These are phyloP conservation scores for Ophion costatus DNA, from an alignment of 2,888 invertebrate genomes.

Conservation along the genomic window DNA sequence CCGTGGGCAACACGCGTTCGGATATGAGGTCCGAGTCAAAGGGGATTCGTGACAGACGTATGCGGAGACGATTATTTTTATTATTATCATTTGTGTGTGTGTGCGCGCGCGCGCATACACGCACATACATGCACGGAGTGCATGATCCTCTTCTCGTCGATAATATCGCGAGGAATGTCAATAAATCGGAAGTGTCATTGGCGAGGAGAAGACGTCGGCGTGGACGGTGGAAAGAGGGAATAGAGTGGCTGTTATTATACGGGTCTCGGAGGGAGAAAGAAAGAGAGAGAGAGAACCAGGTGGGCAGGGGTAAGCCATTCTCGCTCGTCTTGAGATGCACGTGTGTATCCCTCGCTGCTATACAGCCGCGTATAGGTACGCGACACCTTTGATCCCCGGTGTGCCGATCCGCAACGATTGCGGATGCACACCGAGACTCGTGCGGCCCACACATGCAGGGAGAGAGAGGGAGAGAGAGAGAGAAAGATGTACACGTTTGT, in stretches of 20 bases:
- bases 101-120: too few relatives aligned
- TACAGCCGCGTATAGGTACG: conserved; percentile 22
- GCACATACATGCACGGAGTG: not conserved
- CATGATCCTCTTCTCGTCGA: conserved; percentile 9
- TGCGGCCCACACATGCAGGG: conserved; percentile 3
- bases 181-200: conserved; percentile 46
- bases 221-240: conserved; percentile 9
- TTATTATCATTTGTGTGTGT: not conserved
- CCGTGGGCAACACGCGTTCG: not conserved
- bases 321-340: conserved; percentile 43
- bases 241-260: conserved; percentile 22
- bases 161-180: conserved; percentile 36
- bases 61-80: conserved; percentile 7
- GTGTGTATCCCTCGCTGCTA: conserved; percentile 43
- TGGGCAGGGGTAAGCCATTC: conserved; percentile 41
- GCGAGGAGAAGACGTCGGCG: conserved; percentile 1
- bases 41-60: not conserved
- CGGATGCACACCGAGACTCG: conserved; percentile 45
- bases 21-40: conserved; percentile 1
- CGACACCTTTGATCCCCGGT: conserved; percentile 64
- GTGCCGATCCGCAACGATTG: conserved; percentile 63
- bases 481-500: not conserved
- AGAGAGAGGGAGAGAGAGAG: not conserved
- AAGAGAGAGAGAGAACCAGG: conserved; percentile 49
- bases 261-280: not conserved